These are phyloP conservation scores for Eulemur rufifrons DNA, from an alignment of 2,113 vertebrate genomes.

Conservation along the genomic window DNA sequence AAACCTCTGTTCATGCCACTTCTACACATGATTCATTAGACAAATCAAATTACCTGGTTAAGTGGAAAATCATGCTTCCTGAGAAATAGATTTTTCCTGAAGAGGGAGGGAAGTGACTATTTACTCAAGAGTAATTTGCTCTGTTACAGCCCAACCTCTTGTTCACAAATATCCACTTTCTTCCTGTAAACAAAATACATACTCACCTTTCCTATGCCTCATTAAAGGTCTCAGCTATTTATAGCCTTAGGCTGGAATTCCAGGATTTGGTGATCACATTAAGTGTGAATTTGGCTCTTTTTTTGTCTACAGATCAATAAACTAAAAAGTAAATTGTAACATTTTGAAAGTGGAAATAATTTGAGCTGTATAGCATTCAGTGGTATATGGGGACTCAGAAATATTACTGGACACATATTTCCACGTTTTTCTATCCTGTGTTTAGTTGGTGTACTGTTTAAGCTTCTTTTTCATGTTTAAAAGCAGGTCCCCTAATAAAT, in stretches of 20 bases:
- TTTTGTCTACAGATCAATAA: neutral
- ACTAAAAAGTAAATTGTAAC: neutral
- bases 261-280: neutral
- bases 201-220: neutral
- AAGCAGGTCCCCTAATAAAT: neutral
- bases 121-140: neutral
- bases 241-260: neutral
- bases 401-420: neutral
- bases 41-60: neutral
- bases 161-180: neutral
- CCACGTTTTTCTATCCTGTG: neutral
- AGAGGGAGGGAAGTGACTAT: accelerated
- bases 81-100: neutral
- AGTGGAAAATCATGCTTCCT: neutral
- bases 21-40: neutral
- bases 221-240: neutral
- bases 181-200: neutral
- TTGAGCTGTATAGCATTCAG: neutral
- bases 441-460: neutral
- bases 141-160: neutral
- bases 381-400: neutral
- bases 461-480: neutral
- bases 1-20: neutral
- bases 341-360: neutral
- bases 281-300: neutral